Conservation (phyloP, 2,113 vertebrate species). For the Nesogale talazaci region DNA sequence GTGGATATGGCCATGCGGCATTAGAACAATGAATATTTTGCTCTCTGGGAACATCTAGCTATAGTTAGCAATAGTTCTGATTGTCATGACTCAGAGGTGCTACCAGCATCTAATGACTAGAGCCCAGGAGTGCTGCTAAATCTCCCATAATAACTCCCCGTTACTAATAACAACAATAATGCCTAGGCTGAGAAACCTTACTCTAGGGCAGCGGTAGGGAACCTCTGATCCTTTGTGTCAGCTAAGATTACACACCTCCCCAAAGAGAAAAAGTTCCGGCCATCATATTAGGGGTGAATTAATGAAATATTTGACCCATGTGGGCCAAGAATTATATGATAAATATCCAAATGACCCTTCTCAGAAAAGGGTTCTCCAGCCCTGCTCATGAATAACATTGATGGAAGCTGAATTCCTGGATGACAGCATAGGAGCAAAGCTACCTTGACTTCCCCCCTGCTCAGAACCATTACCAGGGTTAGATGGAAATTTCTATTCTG, state of each 20-base stretch:
- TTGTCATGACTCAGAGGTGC: background rate
- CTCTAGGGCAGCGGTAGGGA: too few species aligned
- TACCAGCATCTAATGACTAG: background rate
- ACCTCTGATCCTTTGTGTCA: too few species aligned
- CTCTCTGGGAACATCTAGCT: background rate
- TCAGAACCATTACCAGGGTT: background rate
- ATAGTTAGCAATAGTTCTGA: background rate
- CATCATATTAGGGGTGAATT: too few species aligned
- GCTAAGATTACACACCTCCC: too few species aligned
- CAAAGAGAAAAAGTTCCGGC: too few species aligned
- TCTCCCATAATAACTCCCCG: background rate
- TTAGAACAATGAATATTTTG: background rate
- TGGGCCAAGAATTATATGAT: too few species aligned
- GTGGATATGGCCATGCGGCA: background rate
- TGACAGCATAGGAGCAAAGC: background rate
- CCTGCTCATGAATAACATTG: too few species aligned
- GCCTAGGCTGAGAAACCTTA: background rate
- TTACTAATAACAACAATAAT: background rate
- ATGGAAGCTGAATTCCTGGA: background rate
- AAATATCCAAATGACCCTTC: too few species aligned
- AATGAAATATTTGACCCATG: too few species aligned
- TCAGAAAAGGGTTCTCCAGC: too few species aligned
- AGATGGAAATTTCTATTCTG: background rate
- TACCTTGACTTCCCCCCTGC: background rate
- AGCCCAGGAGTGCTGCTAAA: background rate